Evolutionary conservation across 2,113 vertebrate species (phyloP), one percentile per base, ranked within the genome.

Genomic region (Oplegnathus fasciatus): DNA sequence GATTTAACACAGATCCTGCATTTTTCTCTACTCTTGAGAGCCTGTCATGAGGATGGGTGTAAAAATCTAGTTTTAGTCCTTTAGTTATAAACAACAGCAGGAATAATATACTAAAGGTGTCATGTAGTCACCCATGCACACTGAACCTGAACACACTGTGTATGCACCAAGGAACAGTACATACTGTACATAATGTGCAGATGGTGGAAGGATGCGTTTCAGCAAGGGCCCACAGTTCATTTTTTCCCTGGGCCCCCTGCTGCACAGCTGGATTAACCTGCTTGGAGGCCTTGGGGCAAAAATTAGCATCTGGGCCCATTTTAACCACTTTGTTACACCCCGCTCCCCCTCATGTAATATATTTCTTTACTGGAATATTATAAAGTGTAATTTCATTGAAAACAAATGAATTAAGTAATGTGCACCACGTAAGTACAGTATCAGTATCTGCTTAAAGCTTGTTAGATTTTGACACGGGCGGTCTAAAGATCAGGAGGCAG

Each of bases 161-260:
- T 17, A 6, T 42, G 42, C 20, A 42, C 32, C 37, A 32, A 1
- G 48, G 67, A 57, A 66, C 37, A 66, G 69, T 46, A 58, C 68
- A 72, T 6, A 18, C 37, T 65, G 67, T 78, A 66, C 74, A 58
- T 2, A n/a, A 28, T 55, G 20, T 58, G 64, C 52, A 78, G 37
- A 32, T 3, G 8, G 9, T 58, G 52, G 64, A 42, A 9, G 42
- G 60, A 61, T 7, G 9, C 32, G 54, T 48, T 50, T 75, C 8
- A 40, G 22, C 22, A 67, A 2, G 15, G 46, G 5, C 24, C 9
- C 22, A 18, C 15, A 2, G 28, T 4, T 20, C 26, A 26, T 52
- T 52, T 64, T 34, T 24, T 3, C 30, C 55, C 4, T 5, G 57
- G 5, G 58, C 6, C 6, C 22, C 64, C 0, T 9, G 6, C 17